Base-by-base conservation (phyloP, 1,140 invertebrate genomes). In the Cepaea nemoralis region DNA sequence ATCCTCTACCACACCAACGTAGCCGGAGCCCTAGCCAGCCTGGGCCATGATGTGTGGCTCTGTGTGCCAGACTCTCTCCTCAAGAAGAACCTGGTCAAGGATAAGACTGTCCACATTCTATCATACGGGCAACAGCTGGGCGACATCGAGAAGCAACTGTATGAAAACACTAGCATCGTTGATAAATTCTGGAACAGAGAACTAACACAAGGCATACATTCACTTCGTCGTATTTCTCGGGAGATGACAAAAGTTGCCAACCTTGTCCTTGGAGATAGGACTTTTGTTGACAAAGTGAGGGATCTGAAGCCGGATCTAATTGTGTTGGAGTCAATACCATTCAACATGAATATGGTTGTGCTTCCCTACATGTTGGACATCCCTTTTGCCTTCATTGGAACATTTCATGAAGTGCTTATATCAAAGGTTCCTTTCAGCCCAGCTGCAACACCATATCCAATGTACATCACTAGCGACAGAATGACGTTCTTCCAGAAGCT, bases 321-420 rank as follows among this genome's bases (percentile, higher is more conserved):
- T 45, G 76, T 85, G 39, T 19, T 85, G 5, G 84, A 85, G 42
- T 42, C 37, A 31, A n/a, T 40, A 1, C 76, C 80, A 19, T 63
- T 73, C 8, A 37, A 50, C 24, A 70, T 40, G 37, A 80, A 69
- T 31, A 55, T 83, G 48, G 16, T 69, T 1, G 45, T 82, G 19
- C 66, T 84, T 14, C 75, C 85, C 0, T 83, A 85, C 48, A 79
- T 50, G 37, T 63, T 84, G 39, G 76, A 73, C 24, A 67, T 85
- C 12, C 81, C 83, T 2, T 84, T 79, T 40, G 77, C 76, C 16
- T 66, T 83, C 35, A 19, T 82, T 3, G 83, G 83, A 0, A 22
- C 76, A 39, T 14, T 45, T 1, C 79, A 73, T 71, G 75, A 85
- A 0, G 33, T 31, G 0, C 5, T 55, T 10, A 0, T 1, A 0